Percentiles rank a stretch among this genome's conserved stretches.
Conservation (phyloP, 1,140 invertebrate genomes). For the Catajapyx aquilonaris region DNA sequence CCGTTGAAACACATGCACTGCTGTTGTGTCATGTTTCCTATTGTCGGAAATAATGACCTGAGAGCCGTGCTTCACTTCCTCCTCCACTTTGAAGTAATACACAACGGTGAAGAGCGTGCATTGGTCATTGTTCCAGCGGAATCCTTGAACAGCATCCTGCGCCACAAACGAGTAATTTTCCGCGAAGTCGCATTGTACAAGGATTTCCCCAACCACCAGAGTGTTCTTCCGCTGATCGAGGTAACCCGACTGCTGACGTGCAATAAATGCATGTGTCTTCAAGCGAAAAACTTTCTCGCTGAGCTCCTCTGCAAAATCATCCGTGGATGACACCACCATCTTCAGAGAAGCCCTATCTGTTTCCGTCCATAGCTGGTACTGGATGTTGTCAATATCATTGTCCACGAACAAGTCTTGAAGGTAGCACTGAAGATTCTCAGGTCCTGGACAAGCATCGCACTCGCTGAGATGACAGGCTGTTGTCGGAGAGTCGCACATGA, state of each 20-base stretch:
- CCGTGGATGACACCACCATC: no score
- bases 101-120: constrained; percentile 13
- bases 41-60: constrained; percentile 1
- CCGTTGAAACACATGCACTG: not conserved
- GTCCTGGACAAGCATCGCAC: constrained; percentile 8
- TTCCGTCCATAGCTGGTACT: constrained; percentile 13
- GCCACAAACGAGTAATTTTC: constrained; percentile 11
- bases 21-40: not conserved
- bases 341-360: constrained; percentile 11
- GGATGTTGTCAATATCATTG: constrained; percentile 11
- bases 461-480: constrained; percentile 7
- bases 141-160: constrained; percentile 10
- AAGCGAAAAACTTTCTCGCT: no score
- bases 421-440: constrained; percentile 5
- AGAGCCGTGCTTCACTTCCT: not conserved
- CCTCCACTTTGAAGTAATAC: constrained; percentile 1
- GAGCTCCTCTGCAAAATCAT: no score
- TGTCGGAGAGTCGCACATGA: constrained; percentile 8
- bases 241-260: not conserved
- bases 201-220: not conserved
- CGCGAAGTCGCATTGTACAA: constrained; percentile 10
- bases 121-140: constrained; percentile 11
- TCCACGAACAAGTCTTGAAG: constrained; percentile 8
- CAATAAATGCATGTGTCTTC: not conserved
- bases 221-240: not conserved